Percentiles rank a stretch among this genome's conserved stretches.
These are phyloP conservation scores for Nannoperca australis DNA, from an alignment of 2,797 vertebrate genomes.

Conservation along the genomic window DNA sequence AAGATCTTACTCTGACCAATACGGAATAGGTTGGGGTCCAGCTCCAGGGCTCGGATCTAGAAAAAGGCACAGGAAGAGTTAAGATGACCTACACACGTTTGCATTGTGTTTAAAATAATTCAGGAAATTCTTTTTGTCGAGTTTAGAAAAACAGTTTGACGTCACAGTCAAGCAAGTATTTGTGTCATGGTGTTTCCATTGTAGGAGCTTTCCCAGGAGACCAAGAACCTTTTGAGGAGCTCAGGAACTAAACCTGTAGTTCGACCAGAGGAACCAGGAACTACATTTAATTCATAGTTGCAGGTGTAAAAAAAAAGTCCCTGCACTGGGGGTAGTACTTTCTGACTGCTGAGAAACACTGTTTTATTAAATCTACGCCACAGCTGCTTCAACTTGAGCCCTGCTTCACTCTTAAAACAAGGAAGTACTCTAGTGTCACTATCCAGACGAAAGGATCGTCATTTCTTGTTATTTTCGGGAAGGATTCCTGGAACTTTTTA, in stretches of 20 bases:
- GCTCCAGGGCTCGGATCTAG: slow-evolving; percentile 94
- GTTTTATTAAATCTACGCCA: background rate
- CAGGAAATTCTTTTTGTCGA: background rate
- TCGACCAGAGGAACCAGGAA: background rate
- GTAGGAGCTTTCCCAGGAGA: background rate
- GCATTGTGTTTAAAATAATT: background rate
- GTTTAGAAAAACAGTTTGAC: slow-evolving; percentile 1
- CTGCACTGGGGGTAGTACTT: background rate
- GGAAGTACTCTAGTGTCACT: background rate
- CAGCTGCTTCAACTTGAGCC: background rate
- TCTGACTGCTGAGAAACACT: background rate
- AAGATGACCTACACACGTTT: background rate
- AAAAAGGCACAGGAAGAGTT: background rate
- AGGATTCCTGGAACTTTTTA: background rate
- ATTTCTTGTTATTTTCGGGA: background rate
- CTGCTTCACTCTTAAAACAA: background rate
- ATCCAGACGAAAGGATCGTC: background rate
- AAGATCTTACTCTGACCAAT: slow-evolving; percentile 99
- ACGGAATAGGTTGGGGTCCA: slow-evolving; percentile 95
- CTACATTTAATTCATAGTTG: background rate
- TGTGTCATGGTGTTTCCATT: background rate
- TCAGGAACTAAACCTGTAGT: background rate
- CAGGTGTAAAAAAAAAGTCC: background rate
- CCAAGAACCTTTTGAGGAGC: background rate
- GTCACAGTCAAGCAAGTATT: background rate